phyloP scores from a whole-genome alignment of 2,888 invertebrate genomes.

The Noctuana brunneofusca region DNA sequence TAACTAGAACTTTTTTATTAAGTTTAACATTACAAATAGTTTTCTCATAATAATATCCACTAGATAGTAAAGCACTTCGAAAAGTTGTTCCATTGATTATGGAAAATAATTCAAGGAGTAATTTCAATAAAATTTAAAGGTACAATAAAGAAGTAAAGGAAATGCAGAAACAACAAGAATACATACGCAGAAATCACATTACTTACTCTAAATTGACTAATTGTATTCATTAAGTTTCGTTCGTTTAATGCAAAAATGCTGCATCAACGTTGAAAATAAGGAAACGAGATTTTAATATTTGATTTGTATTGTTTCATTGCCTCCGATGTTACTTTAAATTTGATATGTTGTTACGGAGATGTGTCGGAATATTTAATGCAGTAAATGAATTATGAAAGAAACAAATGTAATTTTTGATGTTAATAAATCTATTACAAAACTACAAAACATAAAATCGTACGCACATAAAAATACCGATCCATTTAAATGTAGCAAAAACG shows the following conservation, averaged over 20 bases:
- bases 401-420: slow-evolving; percentile 9
- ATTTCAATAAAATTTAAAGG: slow-evolving; percentile 17
- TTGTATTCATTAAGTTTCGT: slow-evolving; percentile 30
- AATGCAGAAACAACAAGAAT: slow-evolving; percentile 23
- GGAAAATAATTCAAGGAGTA: slow-evolving; percentile 47
- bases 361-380: slow-evolving; percentile 23
- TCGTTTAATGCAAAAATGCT: slow-evolving; percentile 15
- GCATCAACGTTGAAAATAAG: slow-evolving; percentile 14
- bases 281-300: not conserved
- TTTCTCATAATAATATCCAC: slow-evolving; percentile 75
- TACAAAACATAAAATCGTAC: slow-evolving; percentile 33
- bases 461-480: slow-evolving; percentile 46
- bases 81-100: slow-evolving; percentile 69
- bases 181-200: slow-evolving; percentile 34
- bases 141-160: slow-evolving; percentile 12
- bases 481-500: slow-evolving; percentile 44
- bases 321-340: slow-evolving; percentile 61
- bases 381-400: not conserved
- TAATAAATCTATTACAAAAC: slow-evolving; percentile 26
- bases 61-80: slow-evolving; percentile 83
- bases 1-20: slow-evolving; percentile 65
- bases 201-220: slow-evolving; percentile 78
- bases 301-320: slow-evolving; percentile 56
- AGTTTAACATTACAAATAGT: slow-evolving; percentile 77
- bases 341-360: slow-evolving; percentile 75